A percentile compares a stretch with the other conserved stretches of the same genome.
Evolutionary conservation across 2,888 invertebrate species (phyloP).

Genomic region (Lottia gigantea): DNA sequence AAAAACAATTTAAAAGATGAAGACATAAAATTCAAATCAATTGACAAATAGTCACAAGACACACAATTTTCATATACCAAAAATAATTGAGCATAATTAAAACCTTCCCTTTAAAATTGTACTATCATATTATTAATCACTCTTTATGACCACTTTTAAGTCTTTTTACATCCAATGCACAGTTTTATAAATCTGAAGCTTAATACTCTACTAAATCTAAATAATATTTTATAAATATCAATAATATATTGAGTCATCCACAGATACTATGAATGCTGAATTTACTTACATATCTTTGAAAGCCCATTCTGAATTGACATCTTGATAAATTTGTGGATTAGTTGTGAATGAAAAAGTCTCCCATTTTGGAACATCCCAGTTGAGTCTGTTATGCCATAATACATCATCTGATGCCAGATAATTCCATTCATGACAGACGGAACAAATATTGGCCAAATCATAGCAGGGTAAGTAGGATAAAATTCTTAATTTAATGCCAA

Average conservation of each 20-base stretch:
- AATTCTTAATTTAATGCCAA: constrained; percentile 50
- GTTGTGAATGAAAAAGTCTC: constrained; percentile 57
- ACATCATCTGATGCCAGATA: constrained; percentile 54
- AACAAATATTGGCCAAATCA: constrained; percentile 50
- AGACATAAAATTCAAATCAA: neutral
- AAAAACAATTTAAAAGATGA: neutral
- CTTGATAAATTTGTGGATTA: constrained; percentile 59
- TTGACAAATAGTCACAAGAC: constrained; percentile 4
- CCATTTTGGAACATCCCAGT: constrained; percentile 53
- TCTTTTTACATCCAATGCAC: too few relatives aligned
- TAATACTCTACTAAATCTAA: too few relatives aligned
- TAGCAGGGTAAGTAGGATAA: constrained; percentile 54
- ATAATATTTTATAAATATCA: too few relatives aligned
- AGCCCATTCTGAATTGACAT: constrained; percentile 56
- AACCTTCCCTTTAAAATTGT: too few relatives aligned
- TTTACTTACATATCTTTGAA: constrained; percentile 65
- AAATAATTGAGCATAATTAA: neutral
- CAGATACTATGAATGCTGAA: too few relatives aligned
- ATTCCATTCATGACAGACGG: constrained; percentile 58
- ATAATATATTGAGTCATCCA: too few relatives aligned
- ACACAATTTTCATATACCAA: neutral
- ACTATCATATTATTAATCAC: too few relatives aligned
- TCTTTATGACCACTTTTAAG: too few relatives aligned
- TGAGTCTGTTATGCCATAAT: constrained; percentile 55
- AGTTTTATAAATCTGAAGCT: too few relatives aligned